phyloP scores from a whole-genome alignment of 2,113 vertebrate species.

The Opisthocomus hoazin region DNA sequence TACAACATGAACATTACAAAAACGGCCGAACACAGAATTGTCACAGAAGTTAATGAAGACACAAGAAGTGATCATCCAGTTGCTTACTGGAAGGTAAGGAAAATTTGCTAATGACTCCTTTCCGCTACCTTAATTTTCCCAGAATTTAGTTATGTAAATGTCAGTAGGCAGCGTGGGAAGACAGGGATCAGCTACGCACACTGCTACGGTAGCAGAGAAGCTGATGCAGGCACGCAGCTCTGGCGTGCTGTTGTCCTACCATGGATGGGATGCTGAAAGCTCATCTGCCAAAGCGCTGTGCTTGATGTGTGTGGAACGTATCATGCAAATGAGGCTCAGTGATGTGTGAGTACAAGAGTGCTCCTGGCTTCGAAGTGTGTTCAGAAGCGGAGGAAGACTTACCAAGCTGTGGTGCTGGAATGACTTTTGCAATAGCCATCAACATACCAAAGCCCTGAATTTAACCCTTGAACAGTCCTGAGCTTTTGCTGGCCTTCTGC shows the following conservation, averaged over 20 bases:
- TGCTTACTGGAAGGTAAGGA: not conserved
- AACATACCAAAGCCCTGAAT: not conserved
- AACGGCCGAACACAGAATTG: no score
- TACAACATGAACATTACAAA: not conserved
- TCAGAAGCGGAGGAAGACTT: not conserved
- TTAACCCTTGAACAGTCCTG: not conserved
- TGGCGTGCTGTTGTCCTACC: not conserved
- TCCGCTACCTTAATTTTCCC: not conserved
- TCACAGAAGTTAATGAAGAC: not conserved
- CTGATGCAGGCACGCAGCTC: not conserved
- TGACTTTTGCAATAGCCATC: not conserved
- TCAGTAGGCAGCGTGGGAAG: not conserved
- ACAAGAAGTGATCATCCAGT: not conserved
- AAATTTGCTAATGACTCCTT: not conserved
- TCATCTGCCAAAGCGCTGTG: not conserved
- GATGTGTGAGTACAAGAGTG: not conserved
- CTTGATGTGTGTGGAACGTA: not conserved
- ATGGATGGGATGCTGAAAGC: not conserved
- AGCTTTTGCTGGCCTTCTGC: not conserved
- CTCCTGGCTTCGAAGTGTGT: not conserved
- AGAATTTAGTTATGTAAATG: not conserved
- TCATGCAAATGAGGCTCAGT: not conserved
- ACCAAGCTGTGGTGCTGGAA: not conserved
- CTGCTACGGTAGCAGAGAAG: not conserved
- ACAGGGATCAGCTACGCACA: no score